These are phyloP conservation scores for Myotis davidii DNA, from an alignment of 2,113 vertebrate genomes.

Conservation along the genomic window DNA sequence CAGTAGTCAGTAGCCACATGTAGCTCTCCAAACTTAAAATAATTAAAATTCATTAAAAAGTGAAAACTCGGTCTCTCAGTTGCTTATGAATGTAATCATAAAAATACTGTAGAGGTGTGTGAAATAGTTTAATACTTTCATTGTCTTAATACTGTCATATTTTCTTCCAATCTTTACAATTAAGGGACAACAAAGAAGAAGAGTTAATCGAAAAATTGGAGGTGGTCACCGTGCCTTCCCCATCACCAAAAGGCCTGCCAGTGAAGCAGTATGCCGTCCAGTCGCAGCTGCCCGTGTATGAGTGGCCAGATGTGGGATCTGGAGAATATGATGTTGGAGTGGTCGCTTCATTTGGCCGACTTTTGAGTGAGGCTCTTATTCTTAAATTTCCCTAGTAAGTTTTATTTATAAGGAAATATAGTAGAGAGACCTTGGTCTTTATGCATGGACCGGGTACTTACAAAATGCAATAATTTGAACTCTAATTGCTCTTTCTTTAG, in stretches of 20 bases:
- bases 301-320: constrained; percentile 89
- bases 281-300: constrained; percentile 86
- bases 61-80: background rate
- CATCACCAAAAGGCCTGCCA: constrained; percentile 82
- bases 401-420: constrained; percentile 44
- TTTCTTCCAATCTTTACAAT: background rate
- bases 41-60: constrained; percentile 34
- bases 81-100: background rate
- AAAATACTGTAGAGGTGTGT: background rate
- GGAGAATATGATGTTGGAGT: constrained; percentile 94
- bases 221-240: constrained; percentile 89
- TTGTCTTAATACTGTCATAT: background rate
- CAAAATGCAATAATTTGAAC: constrained; percentile 24
- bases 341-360: constrained; percentile 95
- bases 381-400: constrained; percentile 94
- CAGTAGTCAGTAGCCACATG: background rate
- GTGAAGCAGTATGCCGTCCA: constrained; percentile 89
- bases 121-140: background rate
- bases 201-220: constrained; percentile 89
- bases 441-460: background rate
- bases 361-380: constrained; percentile 93
- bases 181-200: constrained; percentile 78
- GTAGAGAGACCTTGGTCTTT: background rate
- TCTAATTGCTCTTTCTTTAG: background rate
- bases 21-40: constrained; percentile 33